These are phyloP conservation scores for Mobula hypostoma DNA, from an alignment of 2,113 vertebrate species.

Conservation along the genomic window DNA sequence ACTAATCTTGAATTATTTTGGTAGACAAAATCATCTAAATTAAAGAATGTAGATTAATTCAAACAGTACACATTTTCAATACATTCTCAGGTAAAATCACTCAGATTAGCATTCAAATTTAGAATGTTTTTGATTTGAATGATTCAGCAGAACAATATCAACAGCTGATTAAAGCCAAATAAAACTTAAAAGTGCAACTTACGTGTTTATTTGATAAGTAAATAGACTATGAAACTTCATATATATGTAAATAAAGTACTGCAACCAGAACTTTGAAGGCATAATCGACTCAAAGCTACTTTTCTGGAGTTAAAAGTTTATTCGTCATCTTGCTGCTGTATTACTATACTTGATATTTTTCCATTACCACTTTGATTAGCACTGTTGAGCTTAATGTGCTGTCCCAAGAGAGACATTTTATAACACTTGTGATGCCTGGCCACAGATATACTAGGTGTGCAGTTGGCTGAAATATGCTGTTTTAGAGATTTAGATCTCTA, in stretches of 20 bases:
- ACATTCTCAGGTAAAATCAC: background rate
- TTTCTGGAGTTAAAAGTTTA: background rate
- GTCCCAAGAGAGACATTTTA: background rate
- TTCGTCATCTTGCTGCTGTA: background rate
- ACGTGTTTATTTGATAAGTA: background rate
- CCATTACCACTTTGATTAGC: background rate
- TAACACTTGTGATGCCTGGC: background rate
- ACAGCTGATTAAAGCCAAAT: no score
- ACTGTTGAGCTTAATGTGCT: background rate
- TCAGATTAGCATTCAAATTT: background rate
- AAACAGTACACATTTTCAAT: background rate
- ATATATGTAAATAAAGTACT: background rate
- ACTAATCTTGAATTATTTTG: no score
- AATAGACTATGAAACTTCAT: background rate
- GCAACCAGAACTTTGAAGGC: background rate
- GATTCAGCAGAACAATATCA: background rate
- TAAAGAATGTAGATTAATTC: background rate
- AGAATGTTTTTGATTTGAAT: background rate
- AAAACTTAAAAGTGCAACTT: background rate
- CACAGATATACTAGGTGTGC: background rate
- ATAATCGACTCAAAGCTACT: background rate
- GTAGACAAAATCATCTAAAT: background rate
- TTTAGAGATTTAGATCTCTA: background rate
- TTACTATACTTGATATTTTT: background rate
- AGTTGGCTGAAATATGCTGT: background rate